Evolutionary conservation across 1,140 invertebrate genomes (phyloP).

Genomic region (Caenorhabditis remanei): DNA sequence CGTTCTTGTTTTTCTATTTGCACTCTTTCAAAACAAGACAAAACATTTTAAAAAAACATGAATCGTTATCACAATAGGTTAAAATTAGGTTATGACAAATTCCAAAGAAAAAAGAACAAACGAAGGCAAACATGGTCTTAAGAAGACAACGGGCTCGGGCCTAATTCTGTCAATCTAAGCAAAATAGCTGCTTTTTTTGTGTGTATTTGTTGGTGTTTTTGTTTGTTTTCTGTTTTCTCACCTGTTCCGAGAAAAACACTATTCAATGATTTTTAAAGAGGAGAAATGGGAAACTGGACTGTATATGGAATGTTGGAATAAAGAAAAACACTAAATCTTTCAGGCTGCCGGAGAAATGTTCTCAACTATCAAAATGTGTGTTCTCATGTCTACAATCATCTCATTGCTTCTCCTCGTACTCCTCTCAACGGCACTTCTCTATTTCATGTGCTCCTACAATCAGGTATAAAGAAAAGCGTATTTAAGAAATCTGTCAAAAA

Average conservation of each 20-base stretch:
- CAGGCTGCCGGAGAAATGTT: slow-evolving; percentile 49
- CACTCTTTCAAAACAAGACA: no score
- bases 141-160: neutral
- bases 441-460: slow-evolving; percentile 41
- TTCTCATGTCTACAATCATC: slow-evolving; percentile 27
- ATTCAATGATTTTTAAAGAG: no score
- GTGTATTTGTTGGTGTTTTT: slow-evolving; percentile 6
- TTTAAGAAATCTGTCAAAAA: slow-evolving; percentile 31
- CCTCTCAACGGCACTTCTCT: neutral
- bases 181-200: neutral
- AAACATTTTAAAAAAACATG: no score
- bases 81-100: neutral
- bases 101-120: neutral
- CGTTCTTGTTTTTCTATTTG: no score
- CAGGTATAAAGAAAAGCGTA: neutral
- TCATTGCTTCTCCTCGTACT: neutral
- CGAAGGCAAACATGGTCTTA: neutral
- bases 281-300: no score
- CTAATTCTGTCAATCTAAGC: slow-evolving; percentile 24
- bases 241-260: no score
- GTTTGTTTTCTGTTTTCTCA: neutral
- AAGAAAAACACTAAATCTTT: neutral
- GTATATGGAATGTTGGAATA: no score
- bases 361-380: slow-evolving; percentile 40
- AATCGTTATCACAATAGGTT: no score